Evolutionary conservation across 2,797 vertebrate genomes (phyloP).

Genomic region (Psittacula derbiana): DNA sequence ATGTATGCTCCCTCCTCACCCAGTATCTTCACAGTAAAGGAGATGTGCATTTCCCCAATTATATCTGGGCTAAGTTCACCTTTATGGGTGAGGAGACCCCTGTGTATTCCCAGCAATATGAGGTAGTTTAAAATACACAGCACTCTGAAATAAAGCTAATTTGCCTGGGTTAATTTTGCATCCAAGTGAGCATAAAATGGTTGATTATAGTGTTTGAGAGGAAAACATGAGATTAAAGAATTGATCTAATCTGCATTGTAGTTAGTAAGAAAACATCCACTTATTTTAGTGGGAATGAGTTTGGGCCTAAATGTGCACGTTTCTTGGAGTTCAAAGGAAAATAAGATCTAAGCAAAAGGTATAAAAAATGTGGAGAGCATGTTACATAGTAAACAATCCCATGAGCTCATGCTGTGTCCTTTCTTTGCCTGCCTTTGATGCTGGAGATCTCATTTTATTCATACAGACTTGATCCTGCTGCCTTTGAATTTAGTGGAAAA

Average conservation of each 20-base stretch:
- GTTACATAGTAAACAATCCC: constrained; percentile 8
- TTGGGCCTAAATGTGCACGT: background rate
- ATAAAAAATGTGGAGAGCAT: background rate
- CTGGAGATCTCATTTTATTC: background rate
- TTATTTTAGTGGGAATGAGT: background rate
- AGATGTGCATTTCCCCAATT: background rate
- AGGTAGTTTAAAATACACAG: background rate
- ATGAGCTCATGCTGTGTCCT: constrained; percentile 6
- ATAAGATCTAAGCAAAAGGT: constrained; percentile 1
- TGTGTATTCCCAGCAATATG: background rate
- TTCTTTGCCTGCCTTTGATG: constrained; percentile 35
- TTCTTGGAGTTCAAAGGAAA: constrained; percentile 38
- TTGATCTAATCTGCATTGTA: background rate
- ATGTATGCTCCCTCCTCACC: background rate
- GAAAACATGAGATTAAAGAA: background rate
- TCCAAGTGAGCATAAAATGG: background rate
- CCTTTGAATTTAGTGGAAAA: background rate
- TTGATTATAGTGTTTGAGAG: background rate
- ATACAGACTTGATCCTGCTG: background rate
- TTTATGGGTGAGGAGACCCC: background rate
- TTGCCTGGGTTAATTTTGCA: background rate
- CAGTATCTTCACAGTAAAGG: background rate
- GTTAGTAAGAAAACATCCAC: constrained; percentile 2
- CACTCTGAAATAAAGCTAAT: background rate
- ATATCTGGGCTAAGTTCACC: background rate